phyloP scores from a whole-genome alignment of 2,797 vertebrate species.

The Halcyon smyrnensis region DNA sequence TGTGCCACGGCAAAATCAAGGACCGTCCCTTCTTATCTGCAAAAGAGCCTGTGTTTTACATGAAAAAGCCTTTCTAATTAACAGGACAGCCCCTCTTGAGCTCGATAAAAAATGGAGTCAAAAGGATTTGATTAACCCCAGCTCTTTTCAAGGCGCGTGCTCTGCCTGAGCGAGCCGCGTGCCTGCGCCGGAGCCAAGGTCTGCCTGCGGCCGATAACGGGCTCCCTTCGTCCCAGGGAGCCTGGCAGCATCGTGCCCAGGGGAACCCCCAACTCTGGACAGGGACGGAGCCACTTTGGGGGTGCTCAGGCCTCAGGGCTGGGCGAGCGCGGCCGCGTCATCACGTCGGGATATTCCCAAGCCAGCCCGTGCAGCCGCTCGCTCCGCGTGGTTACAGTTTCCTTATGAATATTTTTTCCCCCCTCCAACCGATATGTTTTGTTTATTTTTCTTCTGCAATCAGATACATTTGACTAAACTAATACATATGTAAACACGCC shows the following conservation, averaged over 20 bases:
- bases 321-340: fast-evolving
- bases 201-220: background rate
- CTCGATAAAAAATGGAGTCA: constrained; percentile 75
- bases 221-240: background rate
- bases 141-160: background rate
- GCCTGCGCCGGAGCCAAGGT: background rate
- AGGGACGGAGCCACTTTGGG: fast-evolving
- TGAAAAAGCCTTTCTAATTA: constrained; percentile 82
- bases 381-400: fast-evolving
- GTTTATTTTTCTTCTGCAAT: background rate
- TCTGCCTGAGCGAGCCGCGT: background rate
- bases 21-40: constrained; percentile 74
- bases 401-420: constrained; percentile 14
- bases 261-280: background rate
- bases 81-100: constrained; percentile 76
- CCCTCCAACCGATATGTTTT: background rate
- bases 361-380: background rate
- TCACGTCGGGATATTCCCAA: background rate
- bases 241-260: fast-evolving
- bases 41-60: constrained; percentile 76
- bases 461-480: constrained; percentile 71
- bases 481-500: constrained; percentile 71
- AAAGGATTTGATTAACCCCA: constrained; percentile 80
- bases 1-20: constrained; percentile 45
- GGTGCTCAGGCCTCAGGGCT: background rate